These are phyloP conservation scores for Myotis lucifugus DNA, from an alignment of 2,113 vertebrate species.

Conservation along the genomic window DNA sequence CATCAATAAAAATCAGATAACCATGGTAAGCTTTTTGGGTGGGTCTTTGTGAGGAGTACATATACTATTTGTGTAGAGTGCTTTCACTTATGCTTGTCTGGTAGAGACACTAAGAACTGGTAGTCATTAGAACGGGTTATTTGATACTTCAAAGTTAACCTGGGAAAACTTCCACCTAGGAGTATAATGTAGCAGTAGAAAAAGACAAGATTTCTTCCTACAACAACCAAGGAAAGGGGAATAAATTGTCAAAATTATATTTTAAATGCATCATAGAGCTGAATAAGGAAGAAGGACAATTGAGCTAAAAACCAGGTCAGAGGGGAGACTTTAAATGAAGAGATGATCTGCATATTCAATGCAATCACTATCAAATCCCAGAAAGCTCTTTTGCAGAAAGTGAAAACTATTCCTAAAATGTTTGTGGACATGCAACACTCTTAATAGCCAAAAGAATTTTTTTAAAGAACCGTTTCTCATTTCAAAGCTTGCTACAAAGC, in stretches of 20 bases:
- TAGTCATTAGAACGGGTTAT: background rate
- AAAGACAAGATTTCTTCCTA: background rate
- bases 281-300: background rate
- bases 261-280: background rate
- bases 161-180: background rate
- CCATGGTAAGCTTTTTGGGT: background rate
- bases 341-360: background rate
- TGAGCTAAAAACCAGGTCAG: background rate
- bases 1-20: background rate
- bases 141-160: background rate
- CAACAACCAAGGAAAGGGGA: background rate
- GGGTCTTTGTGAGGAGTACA: background rate
- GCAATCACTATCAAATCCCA: background rate
- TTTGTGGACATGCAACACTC: background rate
- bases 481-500: background rate
- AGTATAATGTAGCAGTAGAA: background rate
- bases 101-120: background rate
- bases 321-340: background rate
- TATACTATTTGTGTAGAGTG: background rate
- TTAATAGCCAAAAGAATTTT: background rate
- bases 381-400: background rate
- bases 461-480: background rate
- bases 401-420: background rate
- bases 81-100: background rate
- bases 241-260: background rate